Evolutionary conservation across 2,797 vertebrate genomes (phyloP), one percentile per base, ranked within the genome.

Genomic region (Sebastolobus altivelis): DNA sequence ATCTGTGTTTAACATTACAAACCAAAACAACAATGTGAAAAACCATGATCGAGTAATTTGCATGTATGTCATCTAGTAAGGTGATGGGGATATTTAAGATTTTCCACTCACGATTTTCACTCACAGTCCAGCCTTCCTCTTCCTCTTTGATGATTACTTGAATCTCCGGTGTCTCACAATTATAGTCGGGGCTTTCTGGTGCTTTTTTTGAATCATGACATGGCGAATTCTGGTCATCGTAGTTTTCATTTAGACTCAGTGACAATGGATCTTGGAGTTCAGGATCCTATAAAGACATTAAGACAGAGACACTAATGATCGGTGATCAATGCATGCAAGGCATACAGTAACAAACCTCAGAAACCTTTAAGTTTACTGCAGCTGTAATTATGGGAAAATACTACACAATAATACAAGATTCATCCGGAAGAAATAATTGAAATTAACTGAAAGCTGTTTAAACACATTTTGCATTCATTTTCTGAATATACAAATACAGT

Each of bases 61-160:
- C 13, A 6, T 37, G 27, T 35, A 40, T 11, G 4, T 38, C 20
- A 40, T 79, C 7, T 52, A 43, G 3, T 38, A 25, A 84, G 22
- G 5, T 33, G 18, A 81, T 60, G 71, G 20, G 20, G 33, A 65
- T 76, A 74, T 72, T 84, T 58, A 70, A 77, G 29, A 56, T 12
- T 72, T 79, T 49, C 60, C 73, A 91, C 91, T 92, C 90, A 92
- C 93, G 16, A 72, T 88, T 87, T 71, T 91, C 90, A 89, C 77
- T 91, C 82, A 87, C 89, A 81, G 83, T 90, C 87, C 90, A 92
- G 75, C 81, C 77, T n/a, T 92, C 91, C 58, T 93, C 93, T 55
- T 93, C 91, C 67, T 92, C 93, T 89, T 92, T 89, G 62, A 91
- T 91, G 80, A 91, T 85, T 2, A 90, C 89, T 58, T 40, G 77